phyloP scores from a whole-genome alignment of 2,888 invertebrate genomes.

The Disparrhopalites patrizii region DNA sequence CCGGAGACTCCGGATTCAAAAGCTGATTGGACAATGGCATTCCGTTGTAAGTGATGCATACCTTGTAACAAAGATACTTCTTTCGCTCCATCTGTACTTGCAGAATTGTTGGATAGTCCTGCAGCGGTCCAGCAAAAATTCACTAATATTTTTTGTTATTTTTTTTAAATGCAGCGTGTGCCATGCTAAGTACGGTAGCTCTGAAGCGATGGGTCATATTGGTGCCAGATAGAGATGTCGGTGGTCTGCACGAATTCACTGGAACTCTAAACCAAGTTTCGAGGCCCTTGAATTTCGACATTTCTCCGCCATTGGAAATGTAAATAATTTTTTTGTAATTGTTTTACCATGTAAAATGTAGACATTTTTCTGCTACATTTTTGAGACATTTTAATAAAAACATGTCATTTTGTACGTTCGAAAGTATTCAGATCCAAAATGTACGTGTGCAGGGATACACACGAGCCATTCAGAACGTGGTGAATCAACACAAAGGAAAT shows the following conservation, averaged over 20 bases:
- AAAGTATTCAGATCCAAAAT: no score
- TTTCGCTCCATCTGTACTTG: no score
- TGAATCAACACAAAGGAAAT: constrained; percentile 14
- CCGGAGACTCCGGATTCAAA: no score
- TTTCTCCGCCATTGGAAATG: constrained; percentile 14
- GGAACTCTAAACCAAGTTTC: neutral
- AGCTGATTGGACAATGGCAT: constrained; percentile 53
- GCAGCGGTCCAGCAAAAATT: neutral
- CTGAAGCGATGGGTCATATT: constrained; percentile 18
- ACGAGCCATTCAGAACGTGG: constrained; percentile 13
- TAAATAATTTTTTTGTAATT: neutral
- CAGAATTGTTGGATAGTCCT: no score
- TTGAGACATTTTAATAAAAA: no score
- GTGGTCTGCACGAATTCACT: constrained; percentile 4
- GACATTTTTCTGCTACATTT: no score
- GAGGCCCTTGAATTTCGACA: constrained; percentile 7
- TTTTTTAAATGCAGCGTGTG: neutral
- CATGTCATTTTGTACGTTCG: no score
- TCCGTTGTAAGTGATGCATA: no score
- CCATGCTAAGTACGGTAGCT: constrained; percentile 8
- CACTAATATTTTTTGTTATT: neutral
- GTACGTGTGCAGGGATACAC: constrained; percentile 18
- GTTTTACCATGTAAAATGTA: no score
- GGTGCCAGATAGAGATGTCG: constrained; percentile 6
- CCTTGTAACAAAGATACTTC: no score